phyloP scores from a whole-genome alignment of 2,797 vertebrate species.

The Cuculus canorus region DNA sequence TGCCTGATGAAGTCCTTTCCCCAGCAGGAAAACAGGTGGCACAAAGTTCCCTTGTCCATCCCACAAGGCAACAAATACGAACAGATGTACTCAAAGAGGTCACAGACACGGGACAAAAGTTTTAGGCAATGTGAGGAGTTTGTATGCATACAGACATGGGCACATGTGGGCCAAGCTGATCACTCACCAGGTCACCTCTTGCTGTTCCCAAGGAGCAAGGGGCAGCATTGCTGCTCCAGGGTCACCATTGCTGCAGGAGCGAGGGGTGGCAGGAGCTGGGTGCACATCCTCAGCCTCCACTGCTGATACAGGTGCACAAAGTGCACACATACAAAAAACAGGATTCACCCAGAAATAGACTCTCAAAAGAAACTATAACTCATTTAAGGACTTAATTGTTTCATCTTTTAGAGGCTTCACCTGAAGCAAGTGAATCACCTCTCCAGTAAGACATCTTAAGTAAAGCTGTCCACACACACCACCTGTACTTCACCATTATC shows the following conservation, averaged over 20 bases:
- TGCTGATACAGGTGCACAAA: neutral
- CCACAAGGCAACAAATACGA: neutral
- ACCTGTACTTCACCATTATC: neutral
- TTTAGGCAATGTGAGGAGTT: neutral
- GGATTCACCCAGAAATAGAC: neutral
- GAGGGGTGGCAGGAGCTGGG: neutral
- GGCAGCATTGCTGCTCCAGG: neutral
- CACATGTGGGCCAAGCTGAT: neutral
- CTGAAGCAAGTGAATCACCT: neutral
- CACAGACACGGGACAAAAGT: rapidly evolving
- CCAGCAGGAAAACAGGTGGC: neutral
- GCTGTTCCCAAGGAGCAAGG: neutral
- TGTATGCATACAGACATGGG: neutral
- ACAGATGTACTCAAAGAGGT: neutral
- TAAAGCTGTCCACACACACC: neutral
- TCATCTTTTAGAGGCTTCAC: neutral
- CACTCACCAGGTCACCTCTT: neutral
- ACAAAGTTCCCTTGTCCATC: neutral
- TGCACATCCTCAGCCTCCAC: neutral
- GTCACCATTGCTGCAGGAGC: neutral
- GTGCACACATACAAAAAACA: too few species aligned
- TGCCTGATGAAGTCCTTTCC: neutral
- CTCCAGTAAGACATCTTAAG: neutral
- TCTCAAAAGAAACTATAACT: neutral
- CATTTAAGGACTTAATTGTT: neutral